Evolutionary conservation across 2,888 invertebrate genomes (phyloP).

Genomic region (Drosophila nigricruria): DNA sequence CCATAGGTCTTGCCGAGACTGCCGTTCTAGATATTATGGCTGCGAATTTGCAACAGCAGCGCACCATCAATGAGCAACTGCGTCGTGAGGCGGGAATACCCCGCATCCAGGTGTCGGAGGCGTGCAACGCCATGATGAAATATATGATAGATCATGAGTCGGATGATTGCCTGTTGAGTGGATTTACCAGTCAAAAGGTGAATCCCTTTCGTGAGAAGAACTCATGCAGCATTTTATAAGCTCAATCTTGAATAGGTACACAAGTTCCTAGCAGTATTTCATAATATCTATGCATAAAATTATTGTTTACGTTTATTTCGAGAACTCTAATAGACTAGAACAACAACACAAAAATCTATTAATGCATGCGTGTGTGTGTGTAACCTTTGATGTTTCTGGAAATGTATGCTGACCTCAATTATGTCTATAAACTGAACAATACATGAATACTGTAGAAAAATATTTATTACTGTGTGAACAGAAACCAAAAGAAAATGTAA

Average conservation of each 20-base stretch:
- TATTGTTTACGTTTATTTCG: constrained; percentile 50
- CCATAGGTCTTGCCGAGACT: constrained; percentile 88
- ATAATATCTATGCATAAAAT: constrained; percentile 34
- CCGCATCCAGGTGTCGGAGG: constrained; percentile 91
- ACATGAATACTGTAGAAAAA: constrained; percentile 55
- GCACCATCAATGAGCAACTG: constrained; percentile 95
- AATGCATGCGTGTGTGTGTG: constrained; percentile 47
- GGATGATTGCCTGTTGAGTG: constrained; percentile 96
- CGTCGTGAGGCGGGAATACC: constrained; percentile 95
- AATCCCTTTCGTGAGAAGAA: constrained; percentile 98
- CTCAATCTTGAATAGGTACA: constrained; percentile 51
- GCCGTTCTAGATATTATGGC: constrained; percentile 97
- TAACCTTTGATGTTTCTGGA: constrained; percentile 67
- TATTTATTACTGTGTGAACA: constrained; percentile 50
- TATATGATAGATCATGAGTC: constrained; percentile 96
- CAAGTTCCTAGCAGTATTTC: constrained; percentile 70
- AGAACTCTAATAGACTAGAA: constrained; percentile 48
- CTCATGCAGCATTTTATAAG: constrained; percentile 93
- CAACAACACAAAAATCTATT: constrained; percentile 40
- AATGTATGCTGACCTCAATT: constrained; percentile 79
- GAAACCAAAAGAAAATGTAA: constrained; percentile 19
- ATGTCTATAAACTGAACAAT: constrained; percentile 77
- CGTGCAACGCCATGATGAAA: constrained; percentile 96
- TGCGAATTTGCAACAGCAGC: constrained; percentile 96
- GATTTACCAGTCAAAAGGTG: constrained; percentile 96